Base-by-base conservation (phyloP, 1,140 invertebrate species). In the Carcinoscorpius rotundicauda region DNA sequence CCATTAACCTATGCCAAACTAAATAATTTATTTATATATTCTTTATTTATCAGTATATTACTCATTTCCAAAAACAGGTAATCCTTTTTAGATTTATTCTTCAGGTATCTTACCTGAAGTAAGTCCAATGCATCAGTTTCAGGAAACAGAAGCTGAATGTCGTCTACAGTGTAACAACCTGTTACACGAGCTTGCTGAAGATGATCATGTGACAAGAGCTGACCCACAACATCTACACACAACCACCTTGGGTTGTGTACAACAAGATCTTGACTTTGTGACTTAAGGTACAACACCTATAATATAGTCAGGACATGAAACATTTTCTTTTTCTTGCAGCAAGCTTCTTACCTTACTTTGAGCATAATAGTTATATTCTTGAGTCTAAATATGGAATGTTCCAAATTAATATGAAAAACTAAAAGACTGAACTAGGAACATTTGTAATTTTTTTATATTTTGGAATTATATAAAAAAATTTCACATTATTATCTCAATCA, bases 241-340 rank as follows among this genome's bases (percentile, higher is more conserved):
- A 92, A 76, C 89, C 89, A 92, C 60, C 82, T 80, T 0, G 87
- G 86, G 73, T 82, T 82, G 6, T 90, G 72, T 8, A 90, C 83
- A 8, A 91, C 80, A n/a, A 90, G 76, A 75, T 91, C 84, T 29
- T 82, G 74, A 52, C 72, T 68, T 51, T 80, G 78, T 67, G 76
- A 78, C 63, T 81, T 79, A 64, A 82, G 73, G 72, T 80, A 81
- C 8, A 81, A 77, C 66, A 80, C 80, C 75, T 79, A 75, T 48
- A 29, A 29, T 29, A 29, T 29, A 29, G 29, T 29, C 29, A 29
- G 29, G 29, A 29, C 55, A 10, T 56, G 10, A 56, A 56, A 56
- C 55, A 56, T 11, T 56, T 56, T 56, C 55, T 56, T 11, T 10
- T 56, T 56, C 11, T 56, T 56, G 10, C 10, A 11, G 55, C 10